A percentile compares a stretch with the other conserved stretches of the same genome.
Conservation (phyloP, 2,888 invertebrate genomes). For the Orthosia incerta region DNA sequence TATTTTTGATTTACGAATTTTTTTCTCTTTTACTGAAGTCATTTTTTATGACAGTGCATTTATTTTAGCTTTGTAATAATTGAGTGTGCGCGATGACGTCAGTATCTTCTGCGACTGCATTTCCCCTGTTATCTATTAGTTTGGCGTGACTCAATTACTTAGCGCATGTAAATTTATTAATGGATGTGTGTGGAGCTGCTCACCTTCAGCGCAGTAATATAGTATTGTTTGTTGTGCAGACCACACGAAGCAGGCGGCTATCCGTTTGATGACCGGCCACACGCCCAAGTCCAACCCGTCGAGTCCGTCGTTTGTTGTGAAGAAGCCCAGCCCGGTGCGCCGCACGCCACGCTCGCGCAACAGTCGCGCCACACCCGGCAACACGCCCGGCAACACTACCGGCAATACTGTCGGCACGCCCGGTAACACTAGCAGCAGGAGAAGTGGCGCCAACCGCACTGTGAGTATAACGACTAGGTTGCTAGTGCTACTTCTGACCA, state of each 20-base stretch:
- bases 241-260: constrained; percentile 86
- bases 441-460: constrained; percentile 31
- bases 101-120: constrained; percentile 17
- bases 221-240: constrained; percentile 70
- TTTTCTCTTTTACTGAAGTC: neutral
- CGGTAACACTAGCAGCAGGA: constrained; percentile 15
- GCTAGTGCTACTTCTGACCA: too few relatives aligned
- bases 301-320: constrained; percentile 32
- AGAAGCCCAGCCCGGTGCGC: constrained; percentile 24
- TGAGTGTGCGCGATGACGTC: constrained; percentile 15
- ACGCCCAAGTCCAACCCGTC: constrained; percentile 65
- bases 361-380: neutral
- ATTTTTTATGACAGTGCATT: neutral
- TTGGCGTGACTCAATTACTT: constrained; percentile 19
- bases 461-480: constrained; percentile 15
- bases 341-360: constrained; percentile 39
- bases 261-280: constrained; percentile 86
- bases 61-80: constrained; percentile 12
- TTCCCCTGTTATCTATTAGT: constrained; percentile 17
- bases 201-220: neutral
- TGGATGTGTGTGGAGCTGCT: neutral
- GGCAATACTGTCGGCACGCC: neutral
- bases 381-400: neutral
- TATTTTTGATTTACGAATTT: neutral
- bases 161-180: constrained; percentile 3